Conservation (phyloP, 2,888 invertebrate genomes). For the Cloeon dipterum region DNA sequence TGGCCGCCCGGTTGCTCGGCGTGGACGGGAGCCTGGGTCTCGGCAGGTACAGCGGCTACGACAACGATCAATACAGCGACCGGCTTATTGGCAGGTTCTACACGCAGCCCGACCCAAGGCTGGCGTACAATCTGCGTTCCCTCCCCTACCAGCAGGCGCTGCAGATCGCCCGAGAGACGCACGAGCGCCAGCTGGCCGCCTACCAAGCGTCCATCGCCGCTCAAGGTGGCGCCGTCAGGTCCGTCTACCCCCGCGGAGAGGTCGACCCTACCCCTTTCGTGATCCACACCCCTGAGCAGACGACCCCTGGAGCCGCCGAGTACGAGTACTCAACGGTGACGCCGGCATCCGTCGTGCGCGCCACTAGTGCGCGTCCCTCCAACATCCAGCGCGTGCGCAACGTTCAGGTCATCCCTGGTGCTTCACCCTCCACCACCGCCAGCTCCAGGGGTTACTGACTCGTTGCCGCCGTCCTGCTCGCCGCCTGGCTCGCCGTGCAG, state of each 20-base stretch:
- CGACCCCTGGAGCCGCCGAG: not conserved
- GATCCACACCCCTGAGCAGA: not conserved
- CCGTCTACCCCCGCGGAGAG: not conserved
- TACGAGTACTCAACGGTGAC: not conserved
- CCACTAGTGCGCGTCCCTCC: not conserved
- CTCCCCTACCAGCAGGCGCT: not conserved
- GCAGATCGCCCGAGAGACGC: not conserved
- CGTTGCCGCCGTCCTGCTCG: not conserved
- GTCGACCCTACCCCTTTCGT: not conserved
- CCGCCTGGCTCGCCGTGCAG: too few relatives aligned
- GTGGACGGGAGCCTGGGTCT: not conserved
- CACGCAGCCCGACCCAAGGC: too few relatives aligned
- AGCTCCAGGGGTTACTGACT: not conserved
- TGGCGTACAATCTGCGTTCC: not conserved
- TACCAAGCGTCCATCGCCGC: too few relatives aligned
- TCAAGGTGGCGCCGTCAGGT: not conserved
- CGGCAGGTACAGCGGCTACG: not conserved
- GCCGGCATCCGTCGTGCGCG: not conserved
- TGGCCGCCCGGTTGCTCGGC: not conserved
- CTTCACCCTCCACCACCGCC: not conserved
- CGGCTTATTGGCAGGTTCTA: too few relatives aligned
- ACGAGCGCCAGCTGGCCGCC: not conserved
- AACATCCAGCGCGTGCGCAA: not conserved
- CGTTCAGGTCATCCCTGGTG: not conserved
- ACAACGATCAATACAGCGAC: not conserved